Conservation (phyloP, 2,888 invertebrate species). For the Cistogaster globosa region DNA sequence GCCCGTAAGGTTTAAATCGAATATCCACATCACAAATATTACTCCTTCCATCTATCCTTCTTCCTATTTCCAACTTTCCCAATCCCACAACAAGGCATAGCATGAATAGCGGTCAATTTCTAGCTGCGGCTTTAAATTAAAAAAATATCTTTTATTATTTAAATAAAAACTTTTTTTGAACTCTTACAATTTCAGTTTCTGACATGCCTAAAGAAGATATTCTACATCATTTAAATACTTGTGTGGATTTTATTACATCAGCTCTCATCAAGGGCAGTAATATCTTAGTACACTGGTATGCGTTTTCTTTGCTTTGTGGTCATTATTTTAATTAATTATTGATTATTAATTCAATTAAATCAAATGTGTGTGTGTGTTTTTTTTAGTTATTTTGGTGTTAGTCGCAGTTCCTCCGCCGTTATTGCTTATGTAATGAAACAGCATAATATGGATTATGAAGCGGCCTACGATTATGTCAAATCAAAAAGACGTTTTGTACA, state of each 20-base stretch:
- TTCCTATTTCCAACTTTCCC: no score
- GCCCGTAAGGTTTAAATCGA: no score
- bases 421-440: constrained; percentile 95
- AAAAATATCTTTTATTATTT: no score
- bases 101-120: no score
- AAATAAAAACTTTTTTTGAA: no score
- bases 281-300: constrained; percentile 94
- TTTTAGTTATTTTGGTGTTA: constrained; percentile 92
- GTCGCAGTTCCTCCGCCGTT: constrained; percentile 93
- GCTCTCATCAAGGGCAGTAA: constrained; percentile 87
- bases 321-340: constrained; percentile 10
- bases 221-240: constrained; percentile 90
- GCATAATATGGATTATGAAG: constrained; percentile 88
- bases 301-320: not conserved
- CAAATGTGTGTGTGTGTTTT: not conserved
- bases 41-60: no score
- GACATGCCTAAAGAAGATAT: constrained; percentile 94
- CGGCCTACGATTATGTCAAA: constrained; percentile 89
- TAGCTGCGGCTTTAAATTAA: no score
- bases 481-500: constrained; percentile 88
- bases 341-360: constrained; percentile 20
- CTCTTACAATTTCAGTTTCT: constrained; percentile 84
- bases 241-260: constrained; percentile 89
- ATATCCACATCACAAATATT: no score
- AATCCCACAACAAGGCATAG: no score